Conservation (phyloP, 2,113 vertebrate genomes). For the Bubo bubo region DNA sequence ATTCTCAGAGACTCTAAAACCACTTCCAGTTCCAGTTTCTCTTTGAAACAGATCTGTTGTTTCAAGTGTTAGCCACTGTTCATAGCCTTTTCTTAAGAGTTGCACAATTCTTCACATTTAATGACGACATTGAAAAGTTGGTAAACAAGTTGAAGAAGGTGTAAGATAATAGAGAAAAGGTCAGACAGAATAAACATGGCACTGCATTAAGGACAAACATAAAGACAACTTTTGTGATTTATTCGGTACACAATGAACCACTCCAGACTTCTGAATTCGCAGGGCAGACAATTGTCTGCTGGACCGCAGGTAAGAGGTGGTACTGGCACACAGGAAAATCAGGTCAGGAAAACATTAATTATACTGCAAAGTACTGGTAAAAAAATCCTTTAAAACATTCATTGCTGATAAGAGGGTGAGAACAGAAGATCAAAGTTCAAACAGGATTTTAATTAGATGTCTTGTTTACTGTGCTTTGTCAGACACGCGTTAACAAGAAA, state of each 20-base stretch:
- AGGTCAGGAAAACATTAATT: background rate
- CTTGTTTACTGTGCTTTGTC: background rate
- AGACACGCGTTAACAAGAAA: background rate
- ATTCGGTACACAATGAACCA: background rate
- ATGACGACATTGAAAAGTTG: background rate
- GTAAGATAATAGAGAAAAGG: background rate
- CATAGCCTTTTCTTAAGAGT: background rate
- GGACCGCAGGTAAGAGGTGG: background rate
- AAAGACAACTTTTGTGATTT: background rate
- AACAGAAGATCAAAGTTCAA: background rate
- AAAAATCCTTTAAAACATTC: background rate
- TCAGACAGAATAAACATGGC: background rate
- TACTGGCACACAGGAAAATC: background rate
- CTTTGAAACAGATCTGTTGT: background rate
- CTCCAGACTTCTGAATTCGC: background rate
- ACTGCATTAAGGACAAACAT: background rate
- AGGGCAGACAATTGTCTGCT: background rate
- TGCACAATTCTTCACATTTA: background rate
- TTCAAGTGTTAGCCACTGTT: background rate
- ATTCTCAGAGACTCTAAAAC: background rate
- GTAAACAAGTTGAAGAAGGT: slow-evolving; percentile 7
- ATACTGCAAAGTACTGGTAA: background rate
- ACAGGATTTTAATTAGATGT: background rate
- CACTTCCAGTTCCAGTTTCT: background rate
- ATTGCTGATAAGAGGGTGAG: background rate